phyloP scores from a whole-genome alignment of 2,888 invertebrate species.

The Rhimphoctona megacephalus region DNA sequence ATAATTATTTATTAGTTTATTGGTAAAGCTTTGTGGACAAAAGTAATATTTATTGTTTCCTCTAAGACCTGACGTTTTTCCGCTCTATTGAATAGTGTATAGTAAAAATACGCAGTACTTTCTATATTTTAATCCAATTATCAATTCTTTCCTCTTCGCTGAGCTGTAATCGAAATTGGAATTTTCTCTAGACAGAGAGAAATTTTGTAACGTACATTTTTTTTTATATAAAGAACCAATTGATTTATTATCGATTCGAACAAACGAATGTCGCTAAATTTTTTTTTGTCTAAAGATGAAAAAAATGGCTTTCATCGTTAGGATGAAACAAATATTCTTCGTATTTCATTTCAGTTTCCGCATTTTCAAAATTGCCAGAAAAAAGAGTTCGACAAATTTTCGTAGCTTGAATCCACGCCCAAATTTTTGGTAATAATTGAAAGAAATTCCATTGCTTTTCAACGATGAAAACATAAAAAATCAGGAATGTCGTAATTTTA shows the following conservation, averaged over 20 bases:
- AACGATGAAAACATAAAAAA: conserved; percentile 12
- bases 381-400: neutral
- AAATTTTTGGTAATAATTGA: neutral
- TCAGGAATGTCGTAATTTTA: conserved; percentile 57
- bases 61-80: neutral
- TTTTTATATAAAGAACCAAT: neutral
- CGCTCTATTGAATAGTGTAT: neutral
- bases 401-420: neutral
- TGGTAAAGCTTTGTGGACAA: neutral
- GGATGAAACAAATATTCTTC: neutral
- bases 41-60: neutral
- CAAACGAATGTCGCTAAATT: neutral
- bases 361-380: too few relatives aligned
- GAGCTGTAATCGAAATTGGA: neutral
- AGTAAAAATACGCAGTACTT: neutral
- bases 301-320: neutral
- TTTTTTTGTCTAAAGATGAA: too few relatives aligned
- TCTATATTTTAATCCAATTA: neutral
- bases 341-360: neutral
- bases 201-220: neutral
- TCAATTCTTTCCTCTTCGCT: neutral
- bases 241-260: neutral
- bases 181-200: neutral
- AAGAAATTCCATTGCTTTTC: neutral
- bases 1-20: too few relatives aligned